Evolutionary conservation across 2,797 vertebrate species (phyloP), one percentile per base, ranked within the genome.

Genomic region (Okamejei kenojei): DNA sequence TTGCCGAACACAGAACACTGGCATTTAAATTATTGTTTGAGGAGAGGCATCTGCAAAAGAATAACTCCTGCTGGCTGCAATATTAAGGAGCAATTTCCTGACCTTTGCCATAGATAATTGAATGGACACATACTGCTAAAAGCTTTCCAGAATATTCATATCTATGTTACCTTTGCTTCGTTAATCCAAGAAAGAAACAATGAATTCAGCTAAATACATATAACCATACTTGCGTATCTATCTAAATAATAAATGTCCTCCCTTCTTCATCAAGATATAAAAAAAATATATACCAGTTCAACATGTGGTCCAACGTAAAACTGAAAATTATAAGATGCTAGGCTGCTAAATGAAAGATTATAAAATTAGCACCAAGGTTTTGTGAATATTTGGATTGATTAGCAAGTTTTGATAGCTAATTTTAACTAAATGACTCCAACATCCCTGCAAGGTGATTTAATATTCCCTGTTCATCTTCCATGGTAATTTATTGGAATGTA

Each of bases 101-200:
- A 88, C 84, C 58, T 88, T 68, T 21, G 61, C 19, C 65, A 88
- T 32, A 32, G 61, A 88, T 88, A n/a, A 88, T 88, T 65, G 63
- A 21, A 68, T 88, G 61, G 61, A 88, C n/a, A 29, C 61, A 68
- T 23, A 88, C 61, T 32, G 21, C 61, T 32, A 88, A 65, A 65
- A 23, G 61, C 61, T 88, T 65, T 65, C n/a, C n/a, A 32, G 61
- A 21, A 26, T 32, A 65, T 32, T 88, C 84, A 88, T n/a, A 88
- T n/a, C 61, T n/a, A 21, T 88, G 61, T 35, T n/a, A 88, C 32
- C 21, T 13, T 32, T 88, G 29, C n/a, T 65, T 65, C 32, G 15
- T 32, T 65, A 35, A 45, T 88, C 13, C 61, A 88, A 88, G 65
- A 61, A 63, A 65, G 61, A 65, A 45, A 7, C 15, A 88, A 0